Percentiles rank a stretch among this genome's conserved stretches.
Evolutionary conservation across 2,797 vertebrate genomes (phyloP).

Genomic region (Liasis olivaceus): DNA sequence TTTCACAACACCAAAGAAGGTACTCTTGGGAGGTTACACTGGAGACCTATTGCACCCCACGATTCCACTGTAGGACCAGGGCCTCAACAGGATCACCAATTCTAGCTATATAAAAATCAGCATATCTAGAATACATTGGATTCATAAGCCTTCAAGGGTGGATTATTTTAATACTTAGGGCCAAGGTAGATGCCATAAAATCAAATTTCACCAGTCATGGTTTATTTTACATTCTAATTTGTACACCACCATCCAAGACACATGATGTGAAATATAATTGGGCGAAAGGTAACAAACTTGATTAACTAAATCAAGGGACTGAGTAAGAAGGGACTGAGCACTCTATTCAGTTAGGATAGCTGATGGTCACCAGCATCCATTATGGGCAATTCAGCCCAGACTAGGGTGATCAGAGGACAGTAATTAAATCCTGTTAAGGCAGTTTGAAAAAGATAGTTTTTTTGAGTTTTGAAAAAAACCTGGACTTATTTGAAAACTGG

Average conservation of each 20-base stretch:
- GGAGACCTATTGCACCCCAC: not conserved
- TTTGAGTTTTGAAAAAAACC: too few relatives aligned
- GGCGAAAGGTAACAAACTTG: not conserved
- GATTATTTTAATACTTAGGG: not conserved
- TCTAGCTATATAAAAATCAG: not conserved
- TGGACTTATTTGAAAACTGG: too few relatives aligned
- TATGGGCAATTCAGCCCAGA: too few relatives aligned
- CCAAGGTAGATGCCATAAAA: not conserved
- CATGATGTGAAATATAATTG: not conserved
- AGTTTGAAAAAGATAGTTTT: too few relatives aligned
- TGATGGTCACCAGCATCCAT: too few relatives aligned
- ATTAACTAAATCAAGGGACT: too few relatives aligned
- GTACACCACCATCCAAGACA: not conserved
- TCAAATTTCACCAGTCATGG: not conserved
- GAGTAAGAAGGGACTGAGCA: too few relatives aligned
- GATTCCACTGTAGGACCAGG: not conserved
- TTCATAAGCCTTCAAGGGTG: not conserved
- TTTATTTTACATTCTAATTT: not conserved
- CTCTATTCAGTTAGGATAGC: too few relatives aligned
- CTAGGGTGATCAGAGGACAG: too few relatives aligned
- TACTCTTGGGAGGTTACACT: not conserved
- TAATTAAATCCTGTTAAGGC: too few relatives aligned
- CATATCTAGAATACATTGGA: not conserved
- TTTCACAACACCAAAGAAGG: not conserved
- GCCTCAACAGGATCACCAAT: not conserved